Conservation (phyloP, 2,888 invertebrate species). For the Sminthurides aquaticus region DNA sequence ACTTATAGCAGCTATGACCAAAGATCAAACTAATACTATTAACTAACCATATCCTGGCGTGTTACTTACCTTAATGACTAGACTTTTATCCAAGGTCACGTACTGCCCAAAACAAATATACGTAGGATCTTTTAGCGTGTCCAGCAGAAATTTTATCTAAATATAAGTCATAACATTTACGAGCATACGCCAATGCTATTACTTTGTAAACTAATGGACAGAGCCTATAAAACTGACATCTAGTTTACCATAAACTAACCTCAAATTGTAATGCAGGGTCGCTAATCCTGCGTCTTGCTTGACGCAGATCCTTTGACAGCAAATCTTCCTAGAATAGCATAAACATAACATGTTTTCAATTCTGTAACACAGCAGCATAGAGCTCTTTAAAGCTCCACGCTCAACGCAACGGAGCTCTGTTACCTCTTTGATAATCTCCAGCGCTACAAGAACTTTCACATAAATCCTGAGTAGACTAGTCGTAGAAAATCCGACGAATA, state of each 20-base stretch:
- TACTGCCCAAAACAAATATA: slow-evolving; percentile 11
- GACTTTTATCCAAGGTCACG: slow-evolving; percentile 14
- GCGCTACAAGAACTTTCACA: slow-evolving; percentile 10
- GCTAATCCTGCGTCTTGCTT: too few species aligned
- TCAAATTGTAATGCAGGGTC: too few species aligned
- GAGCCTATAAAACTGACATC: not conserved
- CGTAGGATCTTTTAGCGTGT: slow-evolving; percentile 14
- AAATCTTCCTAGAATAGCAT: too few species aligned
- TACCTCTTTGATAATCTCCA: slow-evolving; percentile 9
- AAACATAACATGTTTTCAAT: too few species aligned
- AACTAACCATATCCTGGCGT: too few species aligned
- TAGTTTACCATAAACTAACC: slow-evolving; percentile 14
- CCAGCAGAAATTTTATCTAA: slow-evolving; percentile 19
- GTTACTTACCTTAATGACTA: slow-evolving; percentile 13
- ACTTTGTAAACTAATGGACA: not conserved
- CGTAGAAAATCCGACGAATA: not conserved
- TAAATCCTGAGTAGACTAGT: slow-evolving; percentile 4
- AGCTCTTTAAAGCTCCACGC: too few species aligned
- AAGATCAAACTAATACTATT: too few species aligned
- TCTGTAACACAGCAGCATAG: too few species aligned
- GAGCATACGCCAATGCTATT: too few species aligned
- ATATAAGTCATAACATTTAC: not conserved
- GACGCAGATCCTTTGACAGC: too few species aligned
- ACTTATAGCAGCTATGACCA: too few species aligned
- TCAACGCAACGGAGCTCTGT: not conserved